Evolutionary conservation across 2,113 vertebrate species (phyloP).

Genomic region (Dicrurus megarhynchus): DNA sequence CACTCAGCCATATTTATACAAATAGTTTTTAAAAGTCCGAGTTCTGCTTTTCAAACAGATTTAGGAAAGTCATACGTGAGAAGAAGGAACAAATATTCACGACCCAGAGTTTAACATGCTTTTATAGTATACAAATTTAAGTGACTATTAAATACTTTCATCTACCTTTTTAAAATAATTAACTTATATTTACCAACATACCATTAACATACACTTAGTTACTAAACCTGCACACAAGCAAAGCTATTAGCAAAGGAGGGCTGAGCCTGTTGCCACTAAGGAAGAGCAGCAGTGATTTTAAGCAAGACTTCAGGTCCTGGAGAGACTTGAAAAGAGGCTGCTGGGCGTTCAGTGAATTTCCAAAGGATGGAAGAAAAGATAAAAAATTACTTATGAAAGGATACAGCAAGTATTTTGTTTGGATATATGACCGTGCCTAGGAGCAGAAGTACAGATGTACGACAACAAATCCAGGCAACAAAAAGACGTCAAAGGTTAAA

Average conservation of each 20-base stretch:
- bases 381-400: neutral
- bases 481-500: neutral
- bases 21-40: neutral
- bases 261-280: neutral
- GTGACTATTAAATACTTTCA: neutral
- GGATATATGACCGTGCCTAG: neutral
- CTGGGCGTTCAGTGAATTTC: neutral
- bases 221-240: neutral
- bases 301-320: neutral
- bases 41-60: neutral
- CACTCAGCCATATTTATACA: neutral
- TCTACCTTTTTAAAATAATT: neutral
- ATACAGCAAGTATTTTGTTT: neutral
- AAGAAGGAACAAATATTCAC: neutral
- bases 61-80: accelerated
- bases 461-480: neutral
- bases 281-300: neutral
- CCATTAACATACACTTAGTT: neutral
- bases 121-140: neutral
- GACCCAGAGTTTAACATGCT: neutral
- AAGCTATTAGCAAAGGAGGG: neutral
- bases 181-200: neutral
- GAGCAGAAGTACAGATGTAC: neutral
- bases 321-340: neutral
- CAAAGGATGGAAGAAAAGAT: neutral